phyloP scores from a whole-genome alignment of 92 coral and sea anemone species.

The Micromussa lordhowensis region DNA sequence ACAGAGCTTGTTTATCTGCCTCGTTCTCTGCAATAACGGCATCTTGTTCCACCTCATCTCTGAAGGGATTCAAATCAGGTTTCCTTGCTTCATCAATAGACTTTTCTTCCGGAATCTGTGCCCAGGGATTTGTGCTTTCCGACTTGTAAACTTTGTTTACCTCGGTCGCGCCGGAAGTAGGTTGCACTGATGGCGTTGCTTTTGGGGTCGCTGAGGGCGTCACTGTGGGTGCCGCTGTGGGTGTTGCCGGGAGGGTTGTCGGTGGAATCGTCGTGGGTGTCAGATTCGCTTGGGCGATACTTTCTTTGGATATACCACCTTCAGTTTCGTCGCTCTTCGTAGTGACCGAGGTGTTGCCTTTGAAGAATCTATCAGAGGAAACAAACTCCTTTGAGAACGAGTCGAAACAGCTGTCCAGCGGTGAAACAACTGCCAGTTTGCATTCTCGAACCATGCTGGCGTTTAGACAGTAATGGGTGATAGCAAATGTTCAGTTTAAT shows the following conservation, averaged over 20 bases:
- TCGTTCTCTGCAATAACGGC: slow-evolving; percentile 49
- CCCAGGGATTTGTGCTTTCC: slow-evolving; percentile 1
- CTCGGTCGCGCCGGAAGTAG: neutral
- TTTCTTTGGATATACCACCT: slow-evolving; percentile 41
- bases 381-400: neutral
- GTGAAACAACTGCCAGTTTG: too few relatives aligned
- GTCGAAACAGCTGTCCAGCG: too few relatives aligned
- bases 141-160: neutral
- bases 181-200: slow-evolving; percentile 6
- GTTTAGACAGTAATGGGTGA: too few relatives aligned
- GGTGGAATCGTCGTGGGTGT: neutral
- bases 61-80: slow-evolving; percentile 26
- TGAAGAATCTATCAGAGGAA: neutral
- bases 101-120: neutral
- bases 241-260: neutral
- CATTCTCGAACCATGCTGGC: too few relatives aligned
- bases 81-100: slow-evolving; percentile 7
- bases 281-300: slow-evolving; percentile 22
- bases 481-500: too few relatives aligned
- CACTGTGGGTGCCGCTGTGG: too few relatives aligned
- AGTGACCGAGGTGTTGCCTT: neutral
- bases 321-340: slow-evolving; percentile 11
- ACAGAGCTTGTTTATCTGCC: slow-evolving; percentile 35
- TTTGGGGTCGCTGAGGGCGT: too few relatives aligned
- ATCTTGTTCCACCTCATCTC: slow-evolving; percentile 49